A percentile compares a stretch with the other conserved stretches of the same genome.
Evolutionary conservation across 2,797 vertebrate species (phyloP).

Genomic region (Poecile montanus): DNA sequence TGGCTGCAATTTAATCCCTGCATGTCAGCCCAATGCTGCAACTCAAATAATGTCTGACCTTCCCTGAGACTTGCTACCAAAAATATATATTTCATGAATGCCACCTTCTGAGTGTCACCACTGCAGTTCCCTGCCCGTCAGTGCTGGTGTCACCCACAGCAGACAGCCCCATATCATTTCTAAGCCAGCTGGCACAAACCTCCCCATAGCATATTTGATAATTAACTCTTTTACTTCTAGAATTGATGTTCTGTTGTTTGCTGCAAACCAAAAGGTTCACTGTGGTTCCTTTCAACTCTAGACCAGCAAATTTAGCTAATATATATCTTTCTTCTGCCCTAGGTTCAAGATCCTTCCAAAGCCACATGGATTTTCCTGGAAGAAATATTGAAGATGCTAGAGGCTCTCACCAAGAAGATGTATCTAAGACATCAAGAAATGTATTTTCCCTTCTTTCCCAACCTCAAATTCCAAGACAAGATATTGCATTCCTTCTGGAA

Average conservation of each 20-base stretch:
- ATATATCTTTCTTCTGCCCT: not conserved
- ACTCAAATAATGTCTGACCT: not conserved
- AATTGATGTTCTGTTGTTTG: not conserved
- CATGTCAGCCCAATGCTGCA: not conserved
- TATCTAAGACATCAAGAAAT: not conserved
- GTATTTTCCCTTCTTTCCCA: not conserved
- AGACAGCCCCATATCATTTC: not conserved
- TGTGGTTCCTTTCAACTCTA: not conserved
- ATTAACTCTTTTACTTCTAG: not conserved
- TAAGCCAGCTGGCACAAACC: not conserved
- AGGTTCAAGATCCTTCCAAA: conserved; percentile 39
- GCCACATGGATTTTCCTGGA: not conserved
- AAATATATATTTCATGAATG: not conserved
- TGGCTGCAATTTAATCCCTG: not conserved
- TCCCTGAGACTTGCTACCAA: not conserved
- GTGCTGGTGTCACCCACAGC: not conserved
- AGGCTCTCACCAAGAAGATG: not conserved
- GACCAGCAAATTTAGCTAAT: not conserved
- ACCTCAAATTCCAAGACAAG: not conserved
- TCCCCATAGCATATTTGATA: not conserved
- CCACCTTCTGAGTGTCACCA: not conserved
- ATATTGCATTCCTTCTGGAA: not conserved
- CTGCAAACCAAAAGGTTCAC: not conserved
- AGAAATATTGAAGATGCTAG: not conserved
- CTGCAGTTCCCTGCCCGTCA: not conserved